These are phyloP conservation scores for Plecturocebus donacophilus DNA, from an alignment of 2,113 vertebrate species.

Conservation along the genomic window DNA sequence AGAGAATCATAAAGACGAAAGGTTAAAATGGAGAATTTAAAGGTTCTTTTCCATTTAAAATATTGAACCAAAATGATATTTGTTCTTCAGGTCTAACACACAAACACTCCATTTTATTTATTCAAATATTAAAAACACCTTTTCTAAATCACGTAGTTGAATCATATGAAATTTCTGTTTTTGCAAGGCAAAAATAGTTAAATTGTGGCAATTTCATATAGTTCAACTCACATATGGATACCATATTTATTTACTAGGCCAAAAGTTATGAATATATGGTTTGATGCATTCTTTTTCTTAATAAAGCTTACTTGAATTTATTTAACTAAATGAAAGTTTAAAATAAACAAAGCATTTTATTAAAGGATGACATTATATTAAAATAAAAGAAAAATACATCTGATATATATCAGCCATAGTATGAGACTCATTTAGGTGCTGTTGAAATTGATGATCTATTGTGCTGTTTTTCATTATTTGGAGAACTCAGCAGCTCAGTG, in stretches of 20 bases:
- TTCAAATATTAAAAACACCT: background rate
- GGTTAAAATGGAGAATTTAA: background rate
- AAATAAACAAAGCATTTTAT: background rate
- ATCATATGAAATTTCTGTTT: background rate
- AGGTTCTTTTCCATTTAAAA: background rate
- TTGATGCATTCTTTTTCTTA: background rate
- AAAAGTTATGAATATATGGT: background rate
- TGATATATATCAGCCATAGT: background rate
- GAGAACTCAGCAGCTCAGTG: background rate
- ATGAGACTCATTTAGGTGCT: background rate
- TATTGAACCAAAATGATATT: background rate
- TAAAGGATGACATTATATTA: background rate
- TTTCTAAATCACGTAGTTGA: constrained; percentile 4
- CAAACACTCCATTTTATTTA: background rate
- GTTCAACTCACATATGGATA: background rate
- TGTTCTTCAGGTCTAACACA: background rate
- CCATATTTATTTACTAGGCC: background rate
- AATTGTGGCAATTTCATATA: background rate
- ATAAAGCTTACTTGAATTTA: background rate
- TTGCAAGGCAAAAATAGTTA: background rate
- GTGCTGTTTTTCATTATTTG: constrained; percentile 7
- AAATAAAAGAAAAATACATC: background rate
- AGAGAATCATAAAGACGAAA: background rate
- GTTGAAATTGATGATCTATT: background rate
- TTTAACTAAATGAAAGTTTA: background rate